Conservation (phyloP, 2,888 invertebrate species). For the Oligia latruncula region DNA sequence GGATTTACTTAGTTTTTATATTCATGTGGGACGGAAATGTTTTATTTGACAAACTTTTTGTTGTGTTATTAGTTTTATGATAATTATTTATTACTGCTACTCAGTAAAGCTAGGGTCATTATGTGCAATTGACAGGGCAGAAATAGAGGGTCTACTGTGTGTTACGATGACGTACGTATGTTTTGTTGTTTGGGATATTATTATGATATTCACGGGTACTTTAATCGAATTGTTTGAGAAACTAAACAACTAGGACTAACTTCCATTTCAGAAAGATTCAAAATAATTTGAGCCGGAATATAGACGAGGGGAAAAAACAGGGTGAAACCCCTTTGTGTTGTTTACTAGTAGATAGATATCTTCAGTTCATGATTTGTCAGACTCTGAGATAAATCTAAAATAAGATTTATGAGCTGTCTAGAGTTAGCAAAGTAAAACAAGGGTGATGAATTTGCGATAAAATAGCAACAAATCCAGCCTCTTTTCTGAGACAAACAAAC, state of each 20-base stretch:
- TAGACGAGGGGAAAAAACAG: neutral
- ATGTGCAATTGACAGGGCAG: neutral
- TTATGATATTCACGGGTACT: neutral
- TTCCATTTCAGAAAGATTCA: neutral
- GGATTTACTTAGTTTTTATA: conserved; percentile 30
- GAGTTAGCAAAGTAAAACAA: conserved; percentile 15
- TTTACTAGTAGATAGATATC: neutral
- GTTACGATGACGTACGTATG: neutral
- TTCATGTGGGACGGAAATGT: conserved; percentile 2
- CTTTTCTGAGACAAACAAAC: conserved; percentile 10
- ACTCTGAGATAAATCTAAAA: conserved; percentile 7
- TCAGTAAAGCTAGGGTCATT: neutral
- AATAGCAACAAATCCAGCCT: conserved; percentile 24
- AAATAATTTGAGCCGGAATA: neutral
- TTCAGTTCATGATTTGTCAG: neutral
- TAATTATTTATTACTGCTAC: neutral
- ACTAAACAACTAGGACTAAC: neutral
- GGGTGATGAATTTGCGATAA: conserved; percentile 9
- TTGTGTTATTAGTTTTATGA: neutral
- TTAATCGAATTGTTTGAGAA: neutral
- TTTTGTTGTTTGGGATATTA: neutral
- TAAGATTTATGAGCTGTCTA: conserved; percentile 28
- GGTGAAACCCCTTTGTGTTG: neutral
- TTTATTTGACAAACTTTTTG: conserved; percentile 7
- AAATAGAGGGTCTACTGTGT: neutral